Conservation (phyloP, 2,888 invertebrate genomes). For the Drosophila infuscata region DNA sequence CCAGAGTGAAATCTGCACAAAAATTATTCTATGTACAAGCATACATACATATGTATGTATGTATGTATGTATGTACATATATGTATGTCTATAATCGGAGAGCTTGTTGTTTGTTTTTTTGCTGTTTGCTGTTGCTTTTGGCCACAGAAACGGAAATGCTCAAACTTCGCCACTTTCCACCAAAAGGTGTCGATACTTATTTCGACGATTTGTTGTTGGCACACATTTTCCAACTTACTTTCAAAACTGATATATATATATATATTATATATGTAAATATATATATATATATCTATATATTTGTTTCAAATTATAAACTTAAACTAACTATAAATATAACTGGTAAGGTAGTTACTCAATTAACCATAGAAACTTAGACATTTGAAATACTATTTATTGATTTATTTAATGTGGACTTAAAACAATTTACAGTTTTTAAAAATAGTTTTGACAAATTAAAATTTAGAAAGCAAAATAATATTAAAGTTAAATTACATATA, state of each 20-base stretch:
- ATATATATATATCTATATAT: background rate
- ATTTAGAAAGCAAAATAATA: background rate
- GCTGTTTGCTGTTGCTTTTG: conserved; percentile 29
- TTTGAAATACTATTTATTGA: too few species aligned
- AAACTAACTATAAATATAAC: background rate
- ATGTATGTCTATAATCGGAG: conserved; percentile 29
- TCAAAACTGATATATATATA: conserved; percentile 16
- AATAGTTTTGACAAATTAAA: background rate
- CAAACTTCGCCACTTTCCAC: conserved; percentile 50
- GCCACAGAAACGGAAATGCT: conserved; percentile 73
- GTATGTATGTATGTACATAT: background rate
- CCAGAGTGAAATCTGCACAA: conserved; percentile 59
- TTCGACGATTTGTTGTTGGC: conserved; percentile 21
- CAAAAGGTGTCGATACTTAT: conserved; percentile 61
- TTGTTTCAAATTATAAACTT: background rate
- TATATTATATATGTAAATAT: background rate
- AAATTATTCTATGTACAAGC: conserved; percentile 45
- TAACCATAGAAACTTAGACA: background rate
- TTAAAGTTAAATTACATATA: background rate
- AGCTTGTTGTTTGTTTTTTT: conserved; percentile 20
- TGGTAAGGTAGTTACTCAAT: background rate
- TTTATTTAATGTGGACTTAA: too few species aligned
- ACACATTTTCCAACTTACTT: conserved; percentile 47
- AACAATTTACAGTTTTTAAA: too few species aligned
- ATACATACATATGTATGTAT: background rate